Conservation (phyloP, 2,797 vertebrate genomes). For the Zenarchopterus dispar region DNA sequence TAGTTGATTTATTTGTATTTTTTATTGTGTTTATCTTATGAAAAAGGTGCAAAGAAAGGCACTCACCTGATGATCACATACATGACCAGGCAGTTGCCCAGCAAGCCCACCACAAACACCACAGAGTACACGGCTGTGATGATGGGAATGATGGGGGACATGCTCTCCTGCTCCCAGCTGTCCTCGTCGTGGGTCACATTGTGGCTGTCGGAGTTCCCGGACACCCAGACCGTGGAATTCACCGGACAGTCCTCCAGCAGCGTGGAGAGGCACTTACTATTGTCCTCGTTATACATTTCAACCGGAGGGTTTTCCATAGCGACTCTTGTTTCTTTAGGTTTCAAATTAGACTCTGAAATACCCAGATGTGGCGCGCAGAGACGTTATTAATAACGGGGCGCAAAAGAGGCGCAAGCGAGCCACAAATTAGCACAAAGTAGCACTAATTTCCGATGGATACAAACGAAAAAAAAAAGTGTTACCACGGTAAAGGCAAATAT, state of each 20-base stretch:
- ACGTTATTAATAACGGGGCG: neutral
- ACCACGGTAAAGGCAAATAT: neutral
- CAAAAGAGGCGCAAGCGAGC: slow-evolving; percentile 5
- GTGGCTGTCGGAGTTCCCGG: slow-evolving; percentile 72
- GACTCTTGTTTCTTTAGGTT: slow-evolving; percentile 35
- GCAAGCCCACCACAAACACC: slow-evolving; percentile 95
- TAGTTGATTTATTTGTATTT: neutral
- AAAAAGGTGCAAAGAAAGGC: neutral
- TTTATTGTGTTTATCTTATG: neutral
- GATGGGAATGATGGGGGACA: slow-evolving; percentile 91
- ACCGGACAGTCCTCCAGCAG: slow-evolving; percentile 73
- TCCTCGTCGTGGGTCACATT: slow-evolving; percentile 71
- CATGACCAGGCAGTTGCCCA: slow-evolving; percentile 97
- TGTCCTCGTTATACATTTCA: slow-evolving; percentile 88
- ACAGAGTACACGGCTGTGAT: slow-evolving; percentile 95
- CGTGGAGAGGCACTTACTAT: slow-evolving; percentile 74
- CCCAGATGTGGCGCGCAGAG: no score
- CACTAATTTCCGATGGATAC: neutral
- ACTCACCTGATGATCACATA: slow-evolving; percentile 97
- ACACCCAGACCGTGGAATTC: slow-evolving; percentile 71
- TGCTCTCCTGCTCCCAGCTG: slow-evolving; percentile 81
- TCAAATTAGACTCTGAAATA: slow-evolving; percentile 4
- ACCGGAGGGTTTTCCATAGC: slow-evolving; percentile 87
- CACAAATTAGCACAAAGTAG: slow-evolving; percentile 11
- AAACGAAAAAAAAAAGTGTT: neutral